A percentile compares a stretch with the other conserved stretches of the same genome.
Conservation (phyloP, 2,888 invertebrate genomes). For the Ferdinandea cuprea region DNA sequence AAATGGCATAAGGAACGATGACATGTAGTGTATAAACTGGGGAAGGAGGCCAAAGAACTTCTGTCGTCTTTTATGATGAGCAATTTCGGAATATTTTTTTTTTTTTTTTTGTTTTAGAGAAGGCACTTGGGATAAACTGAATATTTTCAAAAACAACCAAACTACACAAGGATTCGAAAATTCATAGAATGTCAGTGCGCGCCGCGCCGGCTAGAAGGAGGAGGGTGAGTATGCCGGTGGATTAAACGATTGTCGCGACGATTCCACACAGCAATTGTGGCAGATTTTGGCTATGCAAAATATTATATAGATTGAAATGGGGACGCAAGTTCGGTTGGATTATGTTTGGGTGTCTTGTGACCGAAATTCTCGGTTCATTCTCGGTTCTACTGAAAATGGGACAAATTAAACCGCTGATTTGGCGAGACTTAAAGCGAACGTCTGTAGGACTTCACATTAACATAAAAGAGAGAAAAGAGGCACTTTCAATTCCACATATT, state of each 20-base stretch:
- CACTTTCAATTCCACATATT: too few relatives aligned
- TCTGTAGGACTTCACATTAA: too few relatives aligned
- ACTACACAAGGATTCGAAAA: neutral
- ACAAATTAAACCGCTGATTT: too few relatives aligned
- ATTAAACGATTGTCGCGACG: neutral
- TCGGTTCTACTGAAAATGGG: too few relatives aligned
- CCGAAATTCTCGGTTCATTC: too few relatives aligned
- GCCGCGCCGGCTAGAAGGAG: neutral
- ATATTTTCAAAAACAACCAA: conserved; percentile 3
- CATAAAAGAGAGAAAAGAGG: too few relatives aligned
- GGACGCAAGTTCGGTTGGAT: neutral
- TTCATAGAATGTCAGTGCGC: neutral
- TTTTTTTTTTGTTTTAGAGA: neutral
- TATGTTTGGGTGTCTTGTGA: neutral
- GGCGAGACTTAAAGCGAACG: too few relatives aligned
- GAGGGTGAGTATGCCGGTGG: too few relatives aligned
- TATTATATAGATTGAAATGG: neutral
- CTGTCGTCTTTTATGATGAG: conserved; percentile 24
- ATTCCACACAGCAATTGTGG: neutral
- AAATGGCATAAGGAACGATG: conserved; percentile 40
- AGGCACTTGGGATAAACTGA: neutral
- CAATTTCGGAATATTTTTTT: conserved; percentile 4
- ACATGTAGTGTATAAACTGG: conserved; percentile 5
- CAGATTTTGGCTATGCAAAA: neutral
- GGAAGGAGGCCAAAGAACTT: neutral